Conservation (phyloP, 2,797 vertebrate genomes). For the Craterocephalus amniculus region DNA sequence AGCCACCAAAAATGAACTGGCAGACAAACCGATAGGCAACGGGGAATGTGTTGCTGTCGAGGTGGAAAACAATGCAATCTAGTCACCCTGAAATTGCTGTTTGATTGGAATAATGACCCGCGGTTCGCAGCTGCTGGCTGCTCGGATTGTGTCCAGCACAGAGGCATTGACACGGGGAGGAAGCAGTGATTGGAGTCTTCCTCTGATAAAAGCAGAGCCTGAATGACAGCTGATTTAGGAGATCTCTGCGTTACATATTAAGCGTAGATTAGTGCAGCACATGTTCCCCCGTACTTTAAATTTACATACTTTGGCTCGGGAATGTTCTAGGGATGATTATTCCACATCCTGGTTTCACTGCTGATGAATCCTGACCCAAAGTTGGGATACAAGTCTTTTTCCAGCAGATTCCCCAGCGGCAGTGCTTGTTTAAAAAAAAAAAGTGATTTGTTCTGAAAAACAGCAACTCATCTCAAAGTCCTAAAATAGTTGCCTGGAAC, state of each 20-base stretch:
- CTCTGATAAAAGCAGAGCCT: conserved; percentile 37
- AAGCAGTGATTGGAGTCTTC: conserved; percentile 32
- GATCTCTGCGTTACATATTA: conserved; percentile 51
- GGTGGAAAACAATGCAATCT: conserved; percentile 59
- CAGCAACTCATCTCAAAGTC: conserved; percentile 13
- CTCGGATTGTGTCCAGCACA: conserved; percentile 18
- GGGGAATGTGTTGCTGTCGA: conserved; percentile 32
- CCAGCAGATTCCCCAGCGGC: conserved; percentile 30
- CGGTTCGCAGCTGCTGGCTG: conserved; percentile 21
- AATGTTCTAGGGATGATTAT: conserved; percentile 17
- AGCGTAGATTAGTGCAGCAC: conserved; percentile 29
- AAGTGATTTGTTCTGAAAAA: conserved; percentile 47
- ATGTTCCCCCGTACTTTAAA: conserved; percentile 20
- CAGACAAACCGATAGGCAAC: conserved; percentile 37
- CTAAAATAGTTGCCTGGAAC: conserved; percentile 36
- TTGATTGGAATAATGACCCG: conserved; percentile 60
- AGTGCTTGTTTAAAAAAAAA: conserved; percentile 21
- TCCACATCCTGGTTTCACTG: conserved; percentile 31
- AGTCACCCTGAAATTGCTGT: conserved; percentile 49
- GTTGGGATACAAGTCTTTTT: conserved; percentile 37
- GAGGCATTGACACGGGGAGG: conserved; percentile 24
- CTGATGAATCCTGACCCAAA: conserved; percentile 30
- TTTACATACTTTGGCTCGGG: conserved; percentile 29
- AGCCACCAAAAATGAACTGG: conserved; percentile 56
- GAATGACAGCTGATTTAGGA: conserved; percentile 30